phyloP scores from a whole-genome alignment of 2,797 vertebrate genomes.

The Nyctalus aviator region DNA sequence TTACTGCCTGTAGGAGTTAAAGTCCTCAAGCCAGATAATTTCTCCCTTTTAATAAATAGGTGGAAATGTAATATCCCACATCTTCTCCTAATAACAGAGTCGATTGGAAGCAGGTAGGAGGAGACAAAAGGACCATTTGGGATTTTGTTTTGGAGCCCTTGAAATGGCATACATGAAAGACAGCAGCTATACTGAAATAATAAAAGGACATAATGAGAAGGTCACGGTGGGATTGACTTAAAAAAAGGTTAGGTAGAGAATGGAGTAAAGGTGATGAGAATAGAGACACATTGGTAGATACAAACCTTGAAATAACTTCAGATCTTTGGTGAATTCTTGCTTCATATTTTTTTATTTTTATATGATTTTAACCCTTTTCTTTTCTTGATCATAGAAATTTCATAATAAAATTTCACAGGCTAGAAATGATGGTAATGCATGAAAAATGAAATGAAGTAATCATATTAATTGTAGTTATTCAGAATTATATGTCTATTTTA shows the following conservation, averaged over 20 bases:
- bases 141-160: neutral
- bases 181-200: neutral
- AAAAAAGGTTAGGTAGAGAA: neutral
- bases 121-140: neutral
- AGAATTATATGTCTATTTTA: slow-evolving; percentile 14
- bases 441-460: neutral
- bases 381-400: slow-evolving; percentile 12
- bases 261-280: neutral
- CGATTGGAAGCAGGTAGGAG: neutral
- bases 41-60: neutral
- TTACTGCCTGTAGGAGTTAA: neutral
- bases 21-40: neutral
- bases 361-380: neutral
- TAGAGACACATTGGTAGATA: neutral
- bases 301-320: slow-evolving; percentile 13
- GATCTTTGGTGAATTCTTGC: neutral
- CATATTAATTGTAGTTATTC: neutral
- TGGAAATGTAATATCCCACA: neutral
- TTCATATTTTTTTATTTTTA: neutral
- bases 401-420: neutral
- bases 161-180: neutral
- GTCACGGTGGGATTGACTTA: neutral
- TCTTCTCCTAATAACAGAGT: neutral
- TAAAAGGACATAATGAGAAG: neutral
- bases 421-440: neutral